phyloP scores from a whole-genome alignment of 2,113 vertebrate genomes.

The Scytalopus superciliaris region DNA sequence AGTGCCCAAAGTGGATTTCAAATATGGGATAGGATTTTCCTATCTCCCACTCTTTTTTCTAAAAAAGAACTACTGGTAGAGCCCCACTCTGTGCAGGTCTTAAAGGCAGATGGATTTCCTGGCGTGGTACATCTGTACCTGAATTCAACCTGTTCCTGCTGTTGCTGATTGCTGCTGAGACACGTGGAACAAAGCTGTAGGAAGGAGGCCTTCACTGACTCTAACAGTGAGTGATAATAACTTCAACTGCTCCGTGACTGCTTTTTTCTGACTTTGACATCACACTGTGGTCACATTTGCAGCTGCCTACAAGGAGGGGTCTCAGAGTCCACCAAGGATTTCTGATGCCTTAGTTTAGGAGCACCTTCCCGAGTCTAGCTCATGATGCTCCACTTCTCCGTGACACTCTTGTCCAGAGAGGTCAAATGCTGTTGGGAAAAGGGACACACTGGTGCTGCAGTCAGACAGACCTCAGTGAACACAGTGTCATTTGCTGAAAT shows the following conservation, averaged over 20 bases:
- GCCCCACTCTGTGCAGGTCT: neutral
- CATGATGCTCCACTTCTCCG: neutral
- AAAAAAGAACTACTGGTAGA: neutral
- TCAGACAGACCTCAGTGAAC: neutral
- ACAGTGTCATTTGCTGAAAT: neutral
- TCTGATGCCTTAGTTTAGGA: neutral
- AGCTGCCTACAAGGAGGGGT: neutral
- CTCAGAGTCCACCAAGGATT: neutral
- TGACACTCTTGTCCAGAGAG: neutral
- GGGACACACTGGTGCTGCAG: rapidly evolving
- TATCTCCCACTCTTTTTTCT: neutral
- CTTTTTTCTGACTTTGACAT: neutral
- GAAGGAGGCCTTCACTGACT: neutral
- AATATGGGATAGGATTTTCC: neutral
- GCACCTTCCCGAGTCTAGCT: neutral
- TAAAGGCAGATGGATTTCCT: neutral
- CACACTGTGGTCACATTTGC: neutral
- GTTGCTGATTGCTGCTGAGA: neutral
- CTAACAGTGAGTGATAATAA: neutral
- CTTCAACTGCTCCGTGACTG: neutral
- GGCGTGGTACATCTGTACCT: neutral
- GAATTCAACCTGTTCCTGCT: neutral
- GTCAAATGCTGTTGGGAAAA: neutral
- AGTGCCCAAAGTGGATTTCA: neutral
- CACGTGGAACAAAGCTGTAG: neutral